Base-by-base conservation (phyloP, 2,113 vertebrate genomes). In the Proterorhinus semilunaris region DNA sequence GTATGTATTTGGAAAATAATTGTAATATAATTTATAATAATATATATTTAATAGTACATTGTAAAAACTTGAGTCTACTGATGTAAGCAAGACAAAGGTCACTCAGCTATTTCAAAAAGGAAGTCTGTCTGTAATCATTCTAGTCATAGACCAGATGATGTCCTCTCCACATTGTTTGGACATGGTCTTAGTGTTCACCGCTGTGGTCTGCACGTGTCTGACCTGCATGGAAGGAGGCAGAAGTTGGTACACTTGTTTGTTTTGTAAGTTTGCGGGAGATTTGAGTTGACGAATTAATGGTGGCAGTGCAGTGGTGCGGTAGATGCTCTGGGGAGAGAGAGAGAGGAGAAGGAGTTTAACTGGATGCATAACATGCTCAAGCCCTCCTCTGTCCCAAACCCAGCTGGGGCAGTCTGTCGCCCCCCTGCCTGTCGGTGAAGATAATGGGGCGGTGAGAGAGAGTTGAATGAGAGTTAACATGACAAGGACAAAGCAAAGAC, bases 251-350 rank as follows among this genome's bases (percentile, higher is more conserved):
- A 52, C 59, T 81, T 86, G 81, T 87, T 89, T 88, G 47, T 82
- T 83, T 80, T 54, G 69, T 78, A 87, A 77, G 84, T 83, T 85
- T 76, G 78, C 48, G 46, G 65, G 75, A 82, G 77, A 74, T 68
- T 74, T 82, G 70, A 17, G 36, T 59, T 89, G 88, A 91, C 83
- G 71, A 87, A 91, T 90, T 70, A 62, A 72, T 79, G 75, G 84
- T 88, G 92, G 84, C 91, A 90, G 86, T 74, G 82, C 76, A 83
- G 76, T 81, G 84, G 76, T 76, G 83, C 86, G 79, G 84, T 88
- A 87, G 73, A 74, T 48, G 78, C 78, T 81, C 65, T 13, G 46
- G 71, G 76, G 54, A 6, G 50, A 50, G 65, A 50, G 65, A 42
- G 11, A 21, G 62, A 62, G 78, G 16, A 54, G 66, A 11, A 55